Evolutionary conservation across 2,888 invertebrate species (phyloP).

Genomic region (Eristalinus sepulchralis): DNA sequence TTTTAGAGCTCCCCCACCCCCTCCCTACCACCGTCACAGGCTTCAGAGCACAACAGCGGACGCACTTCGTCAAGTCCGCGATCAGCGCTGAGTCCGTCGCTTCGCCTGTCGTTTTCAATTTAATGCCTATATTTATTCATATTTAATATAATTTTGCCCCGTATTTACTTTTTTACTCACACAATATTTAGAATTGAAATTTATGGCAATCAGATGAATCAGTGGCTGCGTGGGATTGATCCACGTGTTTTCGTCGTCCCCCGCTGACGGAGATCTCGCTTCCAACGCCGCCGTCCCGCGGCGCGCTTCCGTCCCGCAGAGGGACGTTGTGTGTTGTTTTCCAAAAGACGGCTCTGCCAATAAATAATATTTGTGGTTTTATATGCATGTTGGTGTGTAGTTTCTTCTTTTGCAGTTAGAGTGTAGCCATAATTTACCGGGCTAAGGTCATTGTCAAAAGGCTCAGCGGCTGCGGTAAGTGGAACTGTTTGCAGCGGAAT

Average conservation of each 20-base stretch:
- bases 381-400: not conserved
- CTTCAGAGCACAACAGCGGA: not conserved
- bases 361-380: not conserved
- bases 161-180: conserved; percentile 8
- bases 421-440: conserved; percentile 1
- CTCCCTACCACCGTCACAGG: not conserved
- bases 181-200: not conserved
- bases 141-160: conserved; percentile 5
- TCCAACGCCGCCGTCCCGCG: not conserved
- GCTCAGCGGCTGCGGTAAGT: not conserved
- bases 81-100: not conserved
- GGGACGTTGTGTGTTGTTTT: not conserved
- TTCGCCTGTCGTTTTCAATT: not conserved
- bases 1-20: not conserved
- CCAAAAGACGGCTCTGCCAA: not conserved
- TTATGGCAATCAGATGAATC: conserved; percentile 19
- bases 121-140: not conserved
- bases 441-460: conserved; percentile 8
- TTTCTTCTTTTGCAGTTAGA: not conserved
- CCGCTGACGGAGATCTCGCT: not conserved
- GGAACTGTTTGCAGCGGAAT: not conserved
- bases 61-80: not conserved
- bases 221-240: conserved; percentile 4
- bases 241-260: not conserved
- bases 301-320: no score